phyloP scores from a whole-genome alignment of 2,888 invertebrate genomes.

The Hyles lineata region DNA sequence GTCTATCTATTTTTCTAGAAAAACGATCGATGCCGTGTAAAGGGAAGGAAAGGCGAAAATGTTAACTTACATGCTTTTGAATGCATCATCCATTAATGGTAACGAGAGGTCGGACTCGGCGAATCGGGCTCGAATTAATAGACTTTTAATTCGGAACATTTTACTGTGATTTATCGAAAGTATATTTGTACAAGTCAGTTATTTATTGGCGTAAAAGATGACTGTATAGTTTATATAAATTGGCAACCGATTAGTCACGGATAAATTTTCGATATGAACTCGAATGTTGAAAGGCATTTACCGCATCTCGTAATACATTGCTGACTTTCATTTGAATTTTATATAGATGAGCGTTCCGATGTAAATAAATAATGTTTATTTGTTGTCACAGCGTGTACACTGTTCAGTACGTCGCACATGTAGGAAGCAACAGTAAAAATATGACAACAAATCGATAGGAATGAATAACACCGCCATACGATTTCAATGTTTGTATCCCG shows the following conservation, averaged over 20 bases:
- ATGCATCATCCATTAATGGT: constrained; percentile 35
- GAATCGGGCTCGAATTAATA: not conserved
- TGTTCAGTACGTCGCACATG: constrained; percentile 36
- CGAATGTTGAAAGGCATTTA: not conserved
- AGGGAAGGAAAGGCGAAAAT: constrained; percentile 45
- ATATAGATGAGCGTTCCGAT: not conserved
- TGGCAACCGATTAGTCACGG: too few species aligned
- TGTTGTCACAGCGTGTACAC: constrained; percentile 20
- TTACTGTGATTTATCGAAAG: not conserved
- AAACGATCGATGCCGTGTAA: constrained; percentile 51
- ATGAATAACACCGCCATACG: constrained; percentile 68
- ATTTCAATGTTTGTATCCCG: constrained; percentile 70
- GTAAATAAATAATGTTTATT: constrained; percentile 22
- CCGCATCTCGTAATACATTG: not conserved
- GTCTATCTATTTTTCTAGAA: constrained; percentile 53
- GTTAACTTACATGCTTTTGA: constrained; percentile 38
- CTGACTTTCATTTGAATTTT: not conserved
- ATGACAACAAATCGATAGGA: constrained; percentile 62
- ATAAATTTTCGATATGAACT: not conserved
- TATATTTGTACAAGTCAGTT: not conserved
- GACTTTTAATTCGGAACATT: not conserved
- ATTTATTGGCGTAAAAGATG: too few species aligned
- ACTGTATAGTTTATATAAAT: too few species aligned
- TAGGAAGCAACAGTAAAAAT: constrained; percentile 43
- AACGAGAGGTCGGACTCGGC: not conserved